phyloP scores from a whole-genome alignment of 2,797 vertebrate genomes.

The Phylloscopus collybita region DNA sequence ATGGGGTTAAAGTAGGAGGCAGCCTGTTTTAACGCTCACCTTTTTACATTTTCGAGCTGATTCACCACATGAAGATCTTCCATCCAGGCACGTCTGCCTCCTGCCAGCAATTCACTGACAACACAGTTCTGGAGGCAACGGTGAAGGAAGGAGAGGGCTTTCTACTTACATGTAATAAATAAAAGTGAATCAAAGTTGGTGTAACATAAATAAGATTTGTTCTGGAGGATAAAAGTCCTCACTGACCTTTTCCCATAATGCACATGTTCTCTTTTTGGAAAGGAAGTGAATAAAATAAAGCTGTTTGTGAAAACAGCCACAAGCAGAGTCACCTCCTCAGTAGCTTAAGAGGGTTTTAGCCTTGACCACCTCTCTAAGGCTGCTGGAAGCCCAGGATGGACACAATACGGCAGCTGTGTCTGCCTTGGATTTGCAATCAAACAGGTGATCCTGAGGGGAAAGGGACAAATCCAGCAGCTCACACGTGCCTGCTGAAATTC shows the following conservation, averaged over 20 bases:
- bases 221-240: neutral
- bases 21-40: neutral
- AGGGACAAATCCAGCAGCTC: neutral
- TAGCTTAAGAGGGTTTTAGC: neutral
- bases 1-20: neutral
- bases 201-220: neutral
- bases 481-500: neutral
- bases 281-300: neutral
- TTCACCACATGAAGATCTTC: neutral
- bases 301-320: neutral
- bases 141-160: neutral
- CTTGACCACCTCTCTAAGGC: neutral
- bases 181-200: neutral
- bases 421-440: neutral
- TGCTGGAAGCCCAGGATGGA: fast-evolving
- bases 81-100: neutral
- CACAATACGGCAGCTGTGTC: fast-evolving
- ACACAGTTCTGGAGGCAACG: neutral
- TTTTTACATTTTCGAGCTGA: neutral
- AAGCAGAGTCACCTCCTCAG: neutral
- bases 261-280: neutral
- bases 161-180: neutral
- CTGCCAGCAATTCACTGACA: neutral
- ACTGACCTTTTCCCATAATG: neutral
- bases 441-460: neutral